phyloP scores from a whole-genome alignment of 2,797 vertebrate genomes.

The Lutra lutra region DNA sequence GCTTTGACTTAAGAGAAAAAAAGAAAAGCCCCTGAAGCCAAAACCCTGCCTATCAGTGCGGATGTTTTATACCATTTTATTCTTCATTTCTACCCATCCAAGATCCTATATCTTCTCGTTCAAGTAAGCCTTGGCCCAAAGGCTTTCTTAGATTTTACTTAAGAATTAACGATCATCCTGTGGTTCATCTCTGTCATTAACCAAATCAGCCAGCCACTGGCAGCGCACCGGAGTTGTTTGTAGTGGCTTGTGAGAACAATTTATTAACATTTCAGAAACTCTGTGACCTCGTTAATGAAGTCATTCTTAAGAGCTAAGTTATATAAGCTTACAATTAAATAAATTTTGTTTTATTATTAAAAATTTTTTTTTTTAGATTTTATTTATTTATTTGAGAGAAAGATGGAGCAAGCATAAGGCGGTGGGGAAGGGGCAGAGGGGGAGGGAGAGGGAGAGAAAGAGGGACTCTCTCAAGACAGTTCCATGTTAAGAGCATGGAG shows the following conservation, averaged over 20 bases:
- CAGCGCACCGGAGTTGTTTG: not conserved
- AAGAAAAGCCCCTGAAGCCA: not conserved
- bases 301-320: constrained; percentile 2
- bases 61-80: not conserved
- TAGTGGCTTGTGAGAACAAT: not conserved
- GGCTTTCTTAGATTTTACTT: constrained; percentile 13
- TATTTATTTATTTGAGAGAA: too few species aligned
- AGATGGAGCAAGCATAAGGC: too few species aligned
- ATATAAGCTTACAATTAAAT: not conserved
- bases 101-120: not conserved
- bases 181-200: not conserved
- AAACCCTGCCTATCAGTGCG: not conserved
- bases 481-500: too few species aligned
- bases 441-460: too few species aligned
- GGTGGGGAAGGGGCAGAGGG: too few species aligned
- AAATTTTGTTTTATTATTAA: not conserved
- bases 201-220: not conserved
- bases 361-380: not conserved
- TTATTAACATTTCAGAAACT: constrained; percentile 11
- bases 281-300: not conserved
- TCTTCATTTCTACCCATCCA: not conserved
- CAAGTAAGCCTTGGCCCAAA: not conserved
- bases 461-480: too few species aligned
- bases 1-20: not conserved
- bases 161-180: not conserved